These are phyloP conservation scores for Philypnodon macrostomus DNA, from an alignment of 2,797 vertebrate species.

Conservation along the genomic window DNA sequence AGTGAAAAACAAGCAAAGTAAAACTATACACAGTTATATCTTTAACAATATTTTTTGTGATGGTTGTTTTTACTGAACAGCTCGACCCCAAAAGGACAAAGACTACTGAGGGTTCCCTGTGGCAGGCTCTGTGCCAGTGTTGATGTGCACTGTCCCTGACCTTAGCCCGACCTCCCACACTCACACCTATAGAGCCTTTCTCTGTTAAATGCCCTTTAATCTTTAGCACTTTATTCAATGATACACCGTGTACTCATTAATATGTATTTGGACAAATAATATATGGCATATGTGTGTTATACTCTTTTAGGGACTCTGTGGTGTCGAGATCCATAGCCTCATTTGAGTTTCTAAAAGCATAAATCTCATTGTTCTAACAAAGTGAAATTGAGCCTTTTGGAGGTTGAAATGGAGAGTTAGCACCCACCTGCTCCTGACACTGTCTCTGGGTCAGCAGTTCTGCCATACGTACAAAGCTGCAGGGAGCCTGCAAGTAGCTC, in stretches of 20 bases:
- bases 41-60: not conserved
- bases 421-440: constrained; percentile 20
- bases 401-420: constrained; percentile 8
- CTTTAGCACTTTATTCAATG: constrained; percentile 39
- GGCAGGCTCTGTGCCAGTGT: constrained; percentile 20
- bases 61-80: not conserved
- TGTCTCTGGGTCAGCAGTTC: constrained; percentile 64
- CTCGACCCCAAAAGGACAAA: not conserved
- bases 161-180: constrained; percentile 31
- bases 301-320: no score
- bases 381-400: not conserved
- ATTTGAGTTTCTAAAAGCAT: constrained; percentile 21
- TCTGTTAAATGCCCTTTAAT: constrained; percentile 57
- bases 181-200: constrained; percentile 18
- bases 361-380: constrained; percentile 1
- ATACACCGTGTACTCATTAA: constrained; percentile 24
- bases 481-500: constrained; percentile 33
- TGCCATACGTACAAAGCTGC: constrained; percentile 47
- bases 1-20: no score
- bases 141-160: constrained; percentile 53
- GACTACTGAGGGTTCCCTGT: constrained; percentile 15
- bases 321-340: constrained; percentile 35
- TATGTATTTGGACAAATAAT: constrained; percentile 41
- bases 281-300: no score
- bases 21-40: no score